Evolutionary conservation across 1,140 invertebrate genomes (phyloP).

Genomic region (Diorhabda carinulata): DNA sequence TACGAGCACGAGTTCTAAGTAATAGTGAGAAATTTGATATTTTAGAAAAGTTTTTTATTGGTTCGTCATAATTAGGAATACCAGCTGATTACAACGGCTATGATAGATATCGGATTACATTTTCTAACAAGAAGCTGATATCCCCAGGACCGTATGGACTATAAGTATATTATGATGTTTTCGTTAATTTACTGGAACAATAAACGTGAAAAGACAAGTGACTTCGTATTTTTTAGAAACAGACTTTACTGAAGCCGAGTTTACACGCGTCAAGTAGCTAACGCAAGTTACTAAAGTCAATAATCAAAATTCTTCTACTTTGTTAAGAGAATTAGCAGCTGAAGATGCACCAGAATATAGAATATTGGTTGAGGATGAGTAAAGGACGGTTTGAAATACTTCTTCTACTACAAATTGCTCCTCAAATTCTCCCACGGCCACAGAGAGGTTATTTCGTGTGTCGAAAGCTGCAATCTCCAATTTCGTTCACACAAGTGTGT

Average conservation of each 20-base stretch:
- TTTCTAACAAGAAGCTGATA: neutral
- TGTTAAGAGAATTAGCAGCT: conserved; percentile 21
- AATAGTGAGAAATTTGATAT: neutral
- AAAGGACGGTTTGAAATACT: conserved; percentile 18
- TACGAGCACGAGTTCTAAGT: neutral
- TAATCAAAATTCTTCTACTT: neutral
- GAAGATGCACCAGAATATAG: conserved; percentile 22
- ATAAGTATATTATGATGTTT: too few relatives aligned
- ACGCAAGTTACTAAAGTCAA: too few relatives aligned
- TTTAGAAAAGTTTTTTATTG: neutral
- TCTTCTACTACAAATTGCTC: conserved; percentile 14
- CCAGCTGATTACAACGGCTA: neutral
- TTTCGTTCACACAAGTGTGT: too few relatives aligned
- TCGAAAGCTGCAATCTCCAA: neutral
- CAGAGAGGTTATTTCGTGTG: conserved; percentile 15
- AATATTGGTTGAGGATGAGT: conserved; percentile 24
- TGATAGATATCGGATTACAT: neutral
- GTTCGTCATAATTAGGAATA: neutral
- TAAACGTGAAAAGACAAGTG: too few relatives aligned
- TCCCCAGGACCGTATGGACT: neutral
- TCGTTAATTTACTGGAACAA: too few relatives aligned
- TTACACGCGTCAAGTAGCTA: too few relatives aligned
- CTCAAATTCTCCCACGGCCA: conserved; percentile 10
- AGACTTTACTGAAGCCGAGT: too few relatives aligned
- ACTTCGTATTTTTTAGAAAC: too few relatives aligned